Conservation (phyloP, 2,888 invertebrate species). For the Hybos culiciformis region DNA sequence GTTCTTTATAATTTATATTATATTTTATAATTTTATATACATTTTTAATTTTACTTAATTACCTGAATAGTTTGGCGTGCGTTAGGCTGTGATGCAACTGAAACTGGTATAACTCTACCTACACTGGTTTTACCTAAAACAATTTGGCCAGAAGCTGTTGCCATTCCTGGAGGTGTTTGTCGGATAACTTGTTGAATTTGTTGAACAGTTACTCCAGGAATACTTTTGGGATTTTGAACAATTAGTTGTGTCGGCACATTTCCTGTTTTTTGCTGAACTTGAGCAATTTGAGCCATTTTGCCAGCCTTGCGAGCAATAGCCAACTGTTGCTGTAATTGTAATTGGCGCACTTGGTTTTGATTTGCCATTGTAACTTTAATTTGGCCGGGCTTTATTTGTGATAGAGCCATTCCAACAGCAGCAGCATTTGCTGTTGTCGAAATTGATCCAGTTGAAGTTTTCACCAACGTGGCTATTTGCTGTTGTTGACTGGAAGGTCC, state of each 20-base stretch:
- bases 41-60: slow-evolving; percentile 5
- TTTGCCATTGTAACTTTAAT: slow-evolving; percentile 43
- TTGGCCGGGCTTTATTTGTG: slow-evolving; percentile 34
- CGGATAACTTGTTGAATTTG: slow-evolving; percentile 63
- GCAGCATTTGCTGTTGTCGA: slow-evolving; percentile 23
- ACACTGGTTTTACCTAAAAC: slow-evolving; percentile 48
- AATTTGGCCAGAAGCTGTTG: slow-evolving; percentile 37
- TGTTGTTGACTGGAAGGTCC: slow-evolving; percentile 24
- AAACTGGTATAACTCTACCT: slow-evolving; percentile 51
- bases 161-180: slow-evolving; percentile 39
- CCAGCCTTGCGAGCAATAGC: slow-evolving; percentile 44
- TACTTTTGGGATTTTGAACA: slow-evolving; percentile 46
- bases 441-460: slow-evolving; percentile 35
- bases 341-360: slow-evolving; percentile 49
- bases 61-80: slow-evolving; percentile 43
- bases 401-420: slow-evolving; percentile 32
- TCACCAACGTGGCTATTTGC: slow-evolving; percentile 30
- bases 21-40: slow-evolving; percentile 6
- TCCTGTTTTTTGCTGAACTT: slow-evolving; percentile 25
- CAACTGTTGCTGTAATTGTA: slow-evolving; percentile 45
- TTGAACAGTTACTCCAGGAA: slow-evolving; percentile 53
- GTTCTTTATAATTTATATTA: not conserved
- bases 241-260: slow-evolving; percentile 55
- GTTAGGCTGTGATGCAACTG: slow-evolving; percentile 41
- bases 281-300: slow-evolving; percentile 43